Base-by-base conservation (phyloP, 2,888 invertebrate genomes). In the Poecilobothrus nobilitatus region DNA sequence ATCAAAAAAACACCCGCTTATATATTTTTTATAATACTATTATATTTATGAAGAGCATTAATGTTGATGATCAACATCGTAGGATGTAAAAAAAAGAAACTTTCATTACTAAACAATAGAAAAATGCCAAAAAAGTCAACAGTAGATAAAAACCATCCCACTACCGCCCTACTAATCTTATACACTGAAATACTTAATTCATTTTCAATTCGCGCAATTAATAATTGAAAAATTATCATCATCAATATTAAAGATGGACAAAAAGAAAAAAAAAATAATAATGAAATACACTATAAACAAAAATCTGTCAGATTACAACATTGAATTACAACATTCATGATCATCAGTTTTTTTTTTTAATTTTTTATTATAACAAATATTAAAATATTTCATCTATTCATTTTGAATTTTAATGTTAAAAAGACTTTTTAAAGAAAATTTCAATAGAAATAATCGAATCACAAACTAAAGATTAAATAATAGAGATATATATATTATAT, bases 301-400 rank as follows among this genome's bases (percentile, higher is more conserved):
- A 53, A 53, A 53, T 53, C 53, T 53, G 53, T 53, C 53, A 53
- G 53, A 53, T 53, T 53, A 53, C 53, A 53, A 53, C 53, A 53
- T n/a, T 18, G 18, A 53, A 53, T 53, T 53, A 53, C 53, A 53
- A 53, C 53, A 53, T 53, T 27, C 27, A 41, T 12, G 53, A 53
- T 53, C 53, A 12, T 53, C 18, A 53, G 15, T 2, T 12, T 53
- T 44, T 44, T 44, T 44, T 44, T 44, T 44, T 44, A 6, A 12
- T 15, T 44, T 44, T 53, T 53, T 53, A 18, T 53, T 53, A 53
- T 53, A 41, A 41, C 9, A n/a, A n/a, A n/a, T n/a, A n/a, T n/a
- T n/a, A 37, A 37, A 44, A 44, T 27, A 27, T 27, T 9, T 15
- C 53, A 53, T 53, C 53, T 53, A 53, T 53, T 41, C 12, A 41